Evolutionary conservation across 2,113 vertebrate genomes (phyloP), one percentile per base, ranked within the genome.

Genomic region (Gasterosteus aculeatus): DNA sequence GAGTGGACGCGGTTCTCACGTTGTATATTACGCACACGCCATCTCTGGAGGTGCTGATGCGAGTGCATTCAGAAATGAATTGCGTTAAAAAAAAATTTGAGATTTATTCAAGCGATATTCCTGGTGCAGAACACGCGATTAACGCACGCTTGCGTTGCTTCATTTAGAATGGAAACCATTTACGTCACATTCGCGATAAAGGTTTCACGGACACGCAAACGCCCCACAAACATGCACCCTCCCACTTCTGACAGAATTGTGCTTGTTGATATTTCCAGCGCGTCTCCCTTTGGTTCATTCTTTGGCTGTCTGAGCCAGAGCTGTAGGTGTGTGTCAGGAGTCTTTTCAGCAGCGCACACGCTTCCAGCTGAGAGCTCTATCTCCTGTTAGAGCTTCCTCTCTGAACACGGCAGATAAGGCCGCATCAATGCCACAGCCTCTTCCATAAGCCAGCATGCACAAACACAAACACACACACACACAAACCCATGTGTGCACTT

Each of bases 401-500:
- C 92, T 93, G 92, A 92, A 83, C 80, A 82, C 64, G 57, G 69
- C 83, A 87, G 91, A 93, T 93, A 93, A 92, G 84, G 77, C 87
- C 66, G 73, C 69, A 79, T 87, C 87, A 85, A 81, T 86, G 82
- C 85, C 70, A 74, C 69, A 39, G 85, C 69, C 16, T 79, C 59
- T 57, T 70, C 81, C 86, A 51, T 63, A 84, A 82, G 77, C 73
- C 82, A 71, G 76, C 74, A 73, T 22, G 71, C 22, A 39, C 26
- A 60, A 68, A 56, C 63, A 44, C 26, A 35, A 31, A 41, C 31
- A 61, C 41, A 65, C 18, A 63, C 3, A 67, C 33, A 69, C 31
- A 68, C 78, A 60, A 2, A 54, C 82, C 69, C 77, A 83, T 69
- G 7, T 71, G 54, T 35, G 75, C 75, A 67, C 74, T 81, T n/a